Conservation (phyloP, 2,113 vertebrate genomes). For the Ceratotherium simum region DNA sequence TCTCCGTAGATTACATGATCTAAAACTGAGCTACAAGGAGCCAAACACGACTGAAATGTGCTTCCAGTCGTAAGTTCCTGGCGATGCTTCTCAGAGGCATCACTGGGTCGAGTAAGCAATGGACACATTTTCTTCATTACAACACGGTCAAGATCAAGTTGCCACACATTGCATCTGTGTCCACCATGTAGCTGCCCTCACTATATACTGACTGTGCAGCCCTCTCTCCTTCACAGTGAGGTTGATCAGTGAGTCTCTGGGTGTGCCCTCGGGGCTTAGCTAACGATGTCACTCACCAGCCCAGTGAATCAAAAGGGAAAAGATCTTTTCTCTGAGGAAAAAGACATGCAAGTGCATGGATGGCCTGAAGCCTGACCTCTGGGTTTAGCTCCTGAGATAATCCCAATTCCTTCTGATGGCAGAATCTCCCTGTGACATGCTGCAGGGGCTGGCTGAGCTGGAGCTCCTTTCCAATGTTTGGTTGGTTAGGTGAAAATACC, state of each 20-base stretch:
- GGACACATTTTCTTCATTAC: neutral
- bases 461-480: neutral
- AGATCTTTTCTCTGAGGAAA: neutral
- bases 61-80: neutral
- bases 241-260: neutral
- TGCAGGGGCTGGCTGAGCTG: neutral
- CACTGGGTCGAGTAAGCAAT: neutral
- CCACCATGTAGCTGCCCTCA: neutral
- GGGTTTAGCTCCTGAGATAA: neutral
- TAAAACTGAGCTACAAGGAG: constrained; percentile 8
- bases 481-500: neutral
- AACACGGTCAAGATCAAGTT: neutral
- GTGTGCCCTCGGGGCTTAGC: neutral
- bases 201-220: neutral
- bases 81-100: neutral
- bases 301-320: neutral
- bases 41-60: constrained; percentile 28
- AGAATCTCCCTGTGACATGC: neutral
- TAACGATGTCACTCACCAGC: neutral
- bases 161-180: neutral
- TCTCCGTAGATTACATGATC: neutral
- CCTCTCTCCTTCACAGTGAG: neutral
- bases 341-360: neutral
- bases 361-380: neutral
- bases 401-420: neutral